These are phyloP conservation scores for Zapornia atra DNA, from an alignment of 2,113 vertebrate species.

Conservation along the genomic window DNA sequence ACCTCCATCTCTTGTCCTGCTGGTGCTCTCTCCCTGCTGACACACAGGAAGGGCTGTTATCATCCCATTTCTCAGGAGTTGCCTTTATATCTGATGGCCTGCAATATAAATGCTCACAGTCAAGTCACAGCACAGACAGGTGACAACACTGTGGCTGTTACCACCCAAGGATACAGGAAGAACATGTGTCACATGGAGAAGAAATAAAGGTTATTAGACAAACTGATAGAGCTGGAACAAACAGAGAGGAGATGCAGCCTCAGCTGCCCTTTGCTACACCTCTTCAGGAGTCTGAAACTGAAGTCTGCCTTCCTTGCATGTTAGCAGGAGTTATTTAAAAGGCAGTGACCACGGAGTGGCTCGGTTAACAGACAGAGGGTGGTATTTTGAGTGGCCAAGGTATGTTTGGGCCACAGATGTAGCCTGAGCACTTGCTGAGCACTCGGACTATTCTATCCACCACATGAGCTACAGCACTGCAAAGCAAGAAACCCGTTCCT, in stretches of 20 bases:
- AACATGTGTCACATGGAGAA: background rate
- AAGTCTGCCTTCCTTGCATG: background rate
- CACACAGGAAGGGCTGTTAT: background rate
- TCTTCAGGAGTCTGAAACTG: background rate
- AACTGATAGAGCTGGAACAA: background rate
- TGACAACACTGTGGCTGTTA: background rate
- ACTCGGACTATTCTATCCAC: background rate
- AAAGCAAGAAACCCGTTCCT: background rate
- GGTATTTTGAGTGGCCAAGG: background rate
- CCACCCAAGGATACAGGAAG: background rate
- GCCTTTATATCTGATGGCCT: background rate
- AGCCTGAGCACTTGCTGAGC: background rate
- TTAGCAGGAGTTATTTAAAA: background rate
- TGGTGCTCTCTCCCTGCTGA: background rate
- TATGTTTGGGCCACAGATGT: background rate
- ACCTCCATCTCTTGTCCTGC: background rate
- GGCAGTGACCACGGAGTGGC: background rate
- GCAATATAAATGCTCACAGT: background rate
- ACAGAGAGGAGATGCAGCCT: background rate
- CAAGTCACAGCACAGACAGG: background rate
- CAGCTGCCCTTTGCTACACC: background rate
- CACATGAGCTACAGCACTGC: background rate
- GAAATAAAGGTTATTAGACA: background rate
- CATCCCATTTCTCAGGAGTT: background rate
- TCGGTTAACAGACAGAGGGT: background rate